These are phyloP conservation scores for Nyctereutes procyonoides DNA, from an alignment of 2,113 vertebrate genomes.

Conservation along the genomic window DNA sequence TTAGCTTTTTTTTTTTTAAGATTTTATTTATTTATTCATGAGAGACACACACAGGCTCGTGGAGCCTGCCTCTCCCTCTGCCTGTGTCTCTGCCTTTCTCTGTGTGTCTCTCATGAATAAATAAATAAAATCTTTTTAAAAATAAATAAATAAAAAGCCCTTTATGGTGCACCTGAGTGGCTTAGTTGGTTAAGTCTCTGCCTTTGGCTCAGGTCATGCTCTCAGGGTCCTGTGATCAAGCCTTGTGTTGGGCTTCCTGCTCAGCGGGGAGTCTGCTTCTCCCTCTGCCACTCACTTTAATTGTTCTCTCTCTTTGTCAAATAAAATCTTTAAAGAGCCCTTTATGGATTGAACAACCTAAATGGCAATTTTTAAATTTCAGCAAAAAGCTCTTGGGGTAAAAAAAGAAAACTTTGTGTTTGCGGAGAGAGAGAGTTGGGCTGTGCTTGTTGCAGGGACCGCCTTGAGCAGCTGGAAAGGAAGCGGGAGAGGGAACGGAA, in stretches of 20 bases:
- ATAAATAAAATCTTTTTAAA: too few relatives aligned
- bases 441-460: constrained; percentile 89
- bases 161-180: not conserved
- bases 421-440: not conserved
- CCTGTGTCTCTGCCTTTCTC: too few relatives aligned
- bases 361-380: accelerated
- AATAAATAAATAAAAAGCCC: too few relatives aligned
- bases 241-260: not conserved
- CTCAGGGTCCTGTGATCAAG: not conserved
- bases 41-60: too few relatives aligned
- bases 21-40: not conserved
- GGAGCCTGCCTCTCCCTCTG: too few relatives aligned
- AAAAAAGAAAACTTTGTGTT: accelerated
- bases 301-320: not conserved
- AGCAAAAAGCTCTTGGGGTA: accelerated
- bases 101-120: too few relatives aligned
- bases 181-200: not conserved
- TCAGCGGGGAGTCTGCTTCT: not conserved
- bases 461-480: constrained; percentile 95
- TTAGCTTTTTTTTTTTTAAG: not conserved
- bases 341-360: accelerated
- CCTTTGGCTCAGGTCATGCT: not conserved
- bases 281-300: not conserved
- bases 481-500: constrained; percentile 95
- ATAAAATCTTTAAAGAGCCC: not conserved